Evolutionary conservation across 1,140 invertebrate genomes (phyloP).

Genomic region (Brachionus rubens): DNA sequence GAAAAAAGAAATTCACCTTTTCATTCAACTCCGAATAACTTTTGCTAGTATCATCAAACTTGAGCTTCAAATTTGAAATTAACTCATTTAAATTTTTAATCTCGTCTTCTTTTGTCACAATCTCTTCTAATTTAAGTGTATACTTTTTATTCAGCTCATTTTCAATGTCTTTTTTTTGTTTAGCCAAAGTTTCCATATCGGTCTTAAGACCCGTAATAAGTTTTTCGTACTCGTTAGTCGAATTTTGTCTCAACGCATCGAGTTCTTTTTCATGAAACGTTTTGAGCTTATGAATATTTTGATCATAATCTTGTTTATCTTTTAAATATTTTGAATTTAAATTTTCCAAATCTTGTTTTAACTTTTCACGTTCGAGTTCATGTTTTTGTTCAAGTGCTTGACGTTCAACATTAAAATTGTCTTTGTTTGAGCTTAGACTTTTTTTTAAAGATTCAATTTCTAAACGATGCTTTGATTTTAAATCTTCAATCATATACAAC

Average conservation of each 20-base stretch:
- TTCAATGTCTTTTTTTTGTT: conserved; percentile 52
- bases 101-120: conserved; percentile 54
- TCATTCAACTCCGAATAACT: conserved; percentile 1
- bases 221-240: conserved; percentile 48
- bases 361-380: conserved; percentile 49
- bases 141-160: conserved; percentile 54
- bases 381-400: neutral
- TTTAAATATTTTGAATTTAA: conserved; percentile 50
- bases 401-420: conserved; percentile 21
- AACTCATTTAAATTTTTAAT: conserved; percentile 51
- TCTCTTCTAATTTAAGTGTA: conserved; percentile 52
- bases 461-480: conserved; percentile 51
- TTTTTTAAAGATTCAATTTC: conserved; percentile 53
- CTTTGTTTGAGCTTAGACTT: conserved; percentile 49
- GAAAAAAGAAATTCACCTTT: neutral
- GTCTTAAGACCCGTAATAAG: conserved; percentile 49
- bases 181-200: conserved; percentile 53
- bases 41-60: neutral
- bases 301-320: conserved; percentile 54
- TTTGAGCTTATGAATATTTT: conserved; percentile 55
- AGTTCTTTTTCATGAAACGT: conserved; percentile 59
- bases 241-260: conserved; percentile 51
- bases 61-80: conserved; percentile 44
- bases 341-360: conserved; percentile 49
- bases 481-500: conserved; percentile 51